These are phyloP conservation scores for Melipona quadrifasciata DNA, from an alignment of 1,140 invertebrate species.

Conservation along the genomic window DNA sequence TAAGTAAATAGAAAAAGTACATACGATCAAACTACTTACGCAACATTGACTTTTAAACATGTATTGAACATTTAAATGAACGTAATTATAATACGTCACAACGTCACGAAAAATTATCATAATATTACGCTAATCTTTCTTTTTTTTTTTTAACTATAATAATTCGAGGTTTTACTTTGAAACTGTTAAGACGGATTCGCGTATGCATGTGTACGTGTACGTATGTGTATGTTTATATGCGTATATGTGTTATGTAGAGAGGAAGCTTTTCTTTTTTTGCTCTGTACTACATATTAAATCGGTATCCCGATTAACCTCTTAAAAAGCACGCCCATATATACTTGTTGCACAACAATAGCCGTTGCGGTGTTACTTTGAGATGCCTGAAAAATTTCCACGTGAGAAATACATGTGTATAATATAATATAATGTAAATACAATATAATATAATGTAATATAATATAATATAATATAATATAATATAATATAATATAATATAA, in stretches of 20 bases:
- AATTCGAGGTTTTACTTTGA: conserved; percentile 19
- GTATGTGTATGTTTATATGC: not conserved
- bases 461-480: conserved; percentile 41
- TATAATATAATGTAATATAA: conserved; percentile 38
- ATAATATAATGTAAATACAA: conserved; percentile 48
- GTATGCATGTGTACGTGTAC: conserved; percentile 1
- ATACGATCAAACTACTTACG: conserved; percentile 20
- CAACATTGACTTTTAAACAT: conserved; percentile 14
- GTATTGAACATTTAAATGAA: conserved; percentile 4
- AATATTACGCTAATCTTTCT: not conserved
- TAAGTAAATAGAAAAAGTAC: conserved; percentile 5
- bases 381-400: conserved; percentile 34
- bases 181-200: conserved; percentile 10
- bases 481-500: conserved; percentile 40
- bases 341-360: conserved; percentile 26
- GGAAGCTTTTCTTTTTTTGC: conserved; percentile 45
- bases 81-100: not conserved
- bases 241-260: conserved; percentile 23
- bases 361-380: conserved; percentile 18
- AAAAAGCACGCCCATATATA: conserved; percentile 37
- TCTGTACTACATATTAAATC: conserved; percentile 39
- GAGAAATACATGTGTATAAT: conserved; percentile 36
- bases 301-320: conserved; percentile 47
- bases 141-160: not conserved
- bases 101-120: not conserved